These are phyloP conservation scores for Lepus townsendii DNA, from an alignment of 2,797 vertebrate genomes.

Conservation along the genomic window DNA sequence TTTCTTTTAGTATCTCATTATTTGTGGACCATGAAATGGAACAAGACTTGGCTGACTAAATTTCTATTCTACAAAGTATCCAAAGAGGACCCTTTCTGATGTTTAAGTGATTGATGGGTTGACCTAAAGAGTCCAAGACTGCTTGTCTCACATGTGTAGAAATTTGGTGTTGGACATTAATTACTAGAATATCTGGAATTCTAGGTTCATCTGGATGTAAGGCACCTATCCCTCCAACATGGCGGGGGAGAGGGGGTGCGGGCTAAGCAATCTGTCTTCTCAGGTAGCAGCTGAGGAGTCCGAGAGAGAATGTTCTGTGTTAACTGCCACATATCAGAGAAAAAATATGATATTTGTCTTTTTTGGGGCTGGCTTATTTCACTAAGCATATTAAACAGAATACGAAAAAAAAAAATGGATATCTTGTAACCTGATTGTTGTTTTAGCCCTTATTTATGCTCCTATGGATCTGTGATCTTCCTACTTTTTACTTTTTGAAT, in stretches of 20 bases:
- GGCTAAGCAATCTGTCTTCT: background rate
- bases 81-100: background rate
- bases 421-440: no score
- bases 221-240: background rate
- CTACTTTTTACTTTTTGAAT: no score
- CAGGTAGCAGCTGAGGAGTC: background rate
- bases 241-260: background rate
- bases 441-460: no score
- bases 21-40: conserved; percentile 22
- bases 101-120: background rate
- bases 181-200: background rate
- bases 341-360: no score
- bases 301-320: background rate
- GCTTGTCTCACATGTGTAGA: background rate
- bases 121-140: background rate
- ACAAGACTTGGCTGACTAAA: background rate
- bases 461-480: no score
- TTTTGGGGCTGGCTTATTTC: no score
- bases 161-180: background rate
- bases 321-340: no score
- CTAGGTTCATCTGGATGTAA: background rate
- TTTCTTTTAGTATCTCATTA: background rate
- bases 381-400: no score
- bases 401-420: no score
- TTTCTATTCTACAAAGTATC: background rate